phyloP scores from a whole-genome alignment of 2,113 vertebrate genomes.

The Tragelaphus buxtoni region DNA sequence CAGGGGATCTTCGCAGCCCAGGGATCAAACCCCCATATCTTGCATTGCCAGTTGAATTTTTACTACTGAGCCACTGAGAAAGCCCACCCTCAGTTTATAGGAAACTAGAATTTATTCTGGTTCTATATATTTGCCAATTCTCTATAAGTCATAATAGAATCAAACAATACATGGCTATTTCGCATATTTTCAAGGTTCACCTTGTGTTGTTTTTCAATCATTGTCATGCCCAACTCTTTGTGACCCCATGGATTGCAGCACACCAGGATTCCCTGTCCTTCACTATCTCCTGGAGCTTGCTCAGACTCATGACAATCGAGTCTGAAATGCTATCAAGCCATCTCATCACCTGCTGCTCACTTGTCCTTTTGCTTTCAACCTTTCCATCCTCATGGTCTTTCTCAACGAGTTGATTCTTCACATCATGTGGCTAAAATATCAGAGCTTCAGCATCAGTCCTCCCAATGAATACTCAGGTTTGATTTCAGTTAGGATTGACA shows the following conservation, averaged over 20 bases:
- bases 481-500: background rate
- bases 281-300: background rate
- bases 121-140: background rate
- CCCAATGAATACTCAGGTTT: background rate
- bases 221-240: background rate
- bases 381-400: background rate
- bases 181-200: background rate
- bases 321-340: background rate
- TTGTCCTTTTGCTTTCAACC: background rate
- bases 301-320: background rate
- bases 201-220: background rate
- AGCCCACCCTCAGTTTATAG: fast-evolving
- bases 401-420: background rate
- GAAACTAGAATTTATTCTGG: background rate
- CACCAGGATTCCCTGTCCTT: background rate
- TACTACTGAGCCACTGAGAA: background rate
- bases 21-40: background rate
- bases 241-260: background rate
- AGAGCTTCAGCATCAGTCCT: background rate
- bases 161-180: background rate
- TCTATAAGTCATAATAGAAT: background rate
- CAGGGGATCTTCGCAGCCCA: background rate
- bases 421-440: background rate
- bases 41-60: background rate
- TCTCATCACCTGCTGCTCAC: background rate